Base-by-base conservation (phyloP, 2,888 invertebrate genomes). In the Cerceris rybyensis region DNA sequence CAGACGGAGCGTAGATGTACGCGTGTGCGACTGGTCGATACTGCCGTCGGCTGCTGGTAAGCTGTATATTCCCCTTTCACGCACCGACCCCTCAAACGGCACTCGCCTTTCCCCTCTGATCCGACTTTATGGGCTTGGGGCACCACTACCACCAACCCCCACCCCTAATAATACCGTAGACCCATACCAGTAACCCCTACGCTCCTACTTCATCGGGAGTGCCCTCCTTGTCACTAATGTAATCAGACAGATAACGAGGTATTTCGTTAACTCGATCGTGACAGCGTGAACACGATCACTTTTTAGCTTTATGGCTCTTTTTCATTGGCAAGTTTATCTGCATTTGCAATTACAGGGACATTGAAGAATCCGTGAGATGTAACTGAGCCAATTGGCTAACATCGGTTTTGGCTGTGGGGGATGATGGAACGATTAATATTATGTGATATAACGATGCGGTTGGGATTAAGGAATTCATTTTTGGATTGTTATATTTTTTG, bases 1-100 rank as follows among this genome's bases (percentile, higher is more conserved):
- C 79, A 79, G 81, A 80, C 79, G 59, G 76, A 61, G 65, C 65
- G 71, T 75, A 73, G 69, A 80, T 78, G 77, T 75, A 81, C 78
- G 83, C 82, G 85, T 84, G 82, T 86, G 86, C 80, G 84, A 61
- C 88, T 83, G 89, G 88, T 91, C 90, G 90, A 91, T 91, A 91
- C 85, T 83, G 81, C 78, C 88, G 89, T 86, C 88, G 88, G 85
- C 86, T 86, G 75, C 86, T 88, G 82, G 82, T 83, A 84, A 87
- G 81, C 86, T 76, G 70, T 82, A 79, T 69, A 78, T 84, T 81
- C 75, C 84, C 77, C 74, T 80, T 81, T 85, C 72, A 81, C 84
- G 84, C 78, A 85, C 78, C 81, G 75, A 75, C 74, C 82, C 77
- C 83, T 72, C 68, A 69, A 64, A 77, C 66, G 68, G 28, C 70